These are phyloP conservation scores for Latrodectus geometricus DNA, from an alignment of 1,140 invertebrate genomes.

Conservation along the genomic window DNA sequence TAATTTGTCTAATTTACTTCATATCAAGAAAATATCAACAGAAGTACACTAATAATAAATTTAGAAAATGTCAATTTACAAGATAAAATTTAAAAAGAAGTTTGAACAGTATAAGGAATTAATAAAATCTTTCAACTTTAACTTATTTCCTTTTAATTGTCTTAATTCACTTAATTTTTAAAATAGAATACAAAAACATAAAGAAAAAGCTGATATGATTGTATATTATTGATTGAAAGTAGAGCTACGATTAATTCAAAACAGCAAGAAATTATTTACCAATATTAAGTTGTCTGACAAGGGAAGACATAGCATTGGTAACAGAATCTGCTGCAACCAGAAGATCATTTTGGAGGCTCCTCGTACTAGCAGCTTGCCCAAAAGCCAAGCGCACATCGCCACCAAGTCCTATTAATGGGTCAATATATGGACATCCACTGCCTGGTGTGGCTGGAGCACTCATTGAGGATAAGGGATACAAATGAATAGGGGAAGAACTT, in stretches of 20 bases:
- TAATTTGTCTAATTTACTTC: too few species aligned
- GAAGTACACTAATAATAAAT: too few species aligned
- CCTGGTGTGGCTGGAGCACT: slow-evolving; percentile 80
- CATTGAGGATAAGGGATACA: slow-evolving; percentile 73
- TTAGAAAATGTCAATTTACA: too few species aligned
- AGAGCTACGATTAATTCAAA: neutral
- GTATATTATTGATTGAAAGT: neutral
- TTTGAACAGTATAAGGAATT: too few species aligned
- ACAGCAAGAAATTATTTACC: slow-evolving; percentile 21
- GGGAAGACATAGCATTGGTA: slow-evolving; percentile 94
- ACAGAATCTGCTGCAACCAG: slow-evolving; percentile 93
- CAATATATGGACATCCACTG: slow-evolving; percentile 65
- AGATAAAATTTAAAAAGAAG: too few species aligned
- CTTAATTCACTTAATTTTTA: neutral
- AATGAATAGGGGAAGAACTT: slow-evolving; percentile 79
- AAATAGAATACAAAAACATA: neutral
- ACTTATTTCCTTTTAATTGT: neutral
- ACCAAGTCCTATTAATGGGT: slow-evolving; percentile 70
- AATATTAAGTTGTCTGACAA: slow-evolving; percentile 94
- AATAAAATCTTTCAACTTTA: too few species aligned
- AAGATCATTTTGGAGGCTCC: slow-evolving; percentile 73
- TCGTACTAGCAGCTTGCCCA: slow-evolving; percentile 30
- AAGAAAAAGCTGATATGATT: neutral
- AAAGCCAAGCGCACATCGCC: slow-evolving; percentile 66
- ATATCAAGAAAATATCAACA: too few species aligned